Evolutionary conservation across 1,140 invertebrate species (phyloP), one percentile per base, ranked within the genome.

Genomic region (Telenomus remus): DNA sequence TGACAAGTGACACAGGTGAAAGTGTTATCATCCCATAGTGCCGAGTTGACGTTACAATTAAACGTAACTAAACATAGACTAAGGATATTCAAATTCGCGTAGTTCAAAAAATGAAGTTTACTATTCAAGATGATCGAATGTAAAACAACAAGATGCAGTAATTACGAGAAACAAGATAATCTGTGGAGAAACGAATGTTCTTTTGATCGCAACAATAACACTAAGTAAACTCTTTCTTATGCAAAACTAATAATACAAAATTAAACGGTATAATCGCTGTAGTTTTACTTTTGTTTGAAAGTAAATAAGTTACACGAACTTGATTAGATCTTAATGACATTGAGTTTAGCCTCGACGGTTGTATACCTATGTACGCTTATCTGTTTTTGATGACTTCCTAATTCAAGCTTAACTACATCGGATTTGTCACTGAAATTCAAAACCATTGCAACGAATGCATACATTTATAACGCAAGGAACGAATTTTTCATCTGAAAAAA

Each of bases 241-340:
- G 57, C 51, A 74, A 66, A 68, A 68, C 39, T 74, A 74, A 57
- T 74, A 56, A 12, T 46, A 34, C 15, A 4, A 51, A 63, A 44
- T 74, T 68, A 49, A 61, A 53, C 46, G 12, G 34, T 37, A 56
- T 74, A 74, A 74, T 74, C 46, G 51, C 39, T 12, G 19, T 68
- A 68, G 71, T 66, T 66, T 63, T 68, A 74, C 56, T 63, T 75
- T 68, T 75, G 72, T 75, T 75, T 13, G 47, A 2, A 69, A 69
- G 64, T 75, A 69, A 75, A 75, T 69, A 69, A 75, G 64, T 75
- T 75, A 75, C 57, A 49, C 54, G 59, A 75, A 75, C 65, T 55
- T 69, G 66, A 76, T 76, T 76, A 76, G 54, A 70, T 66, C 73
- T 76, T 76, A 70, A 76, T 70, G 61, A 76, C 66, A 57, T 76